Conservation (phyloP, 2,888 invertebrate species). For the Matsumyia berberina region DNA sequence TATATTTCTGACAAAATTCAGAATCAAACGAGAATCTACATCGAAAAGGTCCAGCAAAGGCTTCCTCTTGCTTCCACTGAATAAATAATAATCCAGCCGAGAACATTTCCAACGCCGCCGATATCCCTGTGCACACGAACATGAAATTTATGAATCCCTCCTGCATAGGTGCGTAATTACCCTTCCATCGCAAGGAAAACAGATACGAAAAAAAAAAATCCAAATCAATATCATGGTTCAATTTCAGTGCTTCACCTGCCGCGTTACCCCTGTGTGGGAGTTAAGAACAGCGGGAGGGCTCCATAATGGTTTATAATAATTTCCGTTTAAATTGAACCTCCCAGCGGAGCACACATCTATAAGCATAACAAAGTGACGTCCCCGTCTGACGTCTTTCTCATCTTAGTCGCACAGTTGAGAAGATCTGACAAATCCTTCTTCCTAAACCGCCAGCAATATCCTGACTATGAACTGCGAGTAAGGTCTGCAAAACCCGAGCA, state of each 20-base stretch:
- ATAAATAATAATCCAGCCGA: slow-evolving; percentile 14
- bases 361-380: slow-evolving; percentile 9
- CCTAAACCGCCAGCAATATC: slow-evolving; percentile 11
- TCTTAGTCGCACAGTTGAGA: not conserved
- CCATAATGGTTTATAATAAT: slow-evolving; percentile 57
- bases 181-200: not conserved
- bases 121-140: not conserved
- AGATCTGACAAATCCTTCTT: slow-evolving; percentile 4
- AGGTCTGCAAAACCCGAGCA: too few relatives aligned
- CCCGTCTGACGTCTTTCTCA: slow-evolving; percentile 20
- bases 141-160: not conserved
- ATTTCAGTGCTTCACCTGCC: not conserved
- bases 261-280: not conserved
- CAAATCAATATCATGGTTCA: slow-evolving; percentile 24
- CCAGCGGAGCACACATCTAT: slow-evolving; percentile 28
- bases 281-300: slow-evolving; percentile 36
- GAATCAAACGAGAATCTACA: not conserved
- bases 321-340: slow-evolving; percentile 59
- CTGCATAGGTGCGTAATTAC: slow-evolving; percentile 18
- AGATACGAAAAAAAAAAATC: not conserved
- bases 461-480: slow-evolving; percentile 19
- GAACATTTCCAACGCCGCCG: not conserved
- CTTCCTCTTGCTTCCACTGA: slow-evolving; percentile 23
- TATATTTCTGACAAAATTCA: slow-evolving; percentile 47
- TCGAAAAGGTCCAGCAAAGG: slow-evolving; percentile 6